These are phyloP conservation scores for Sus scrofa DNA, from an alignment of 2,113 vertebrate genomes.

Conservation along the genomic window T2T-Sscrofa CM000826.6:94481501-94482000, in stretches of 20 bases:
- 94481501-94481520: slow-evolving; percentile 52
- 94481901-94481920: slow-evolving; percentile 33
- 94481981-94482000: not conserved
- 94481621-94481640: slow-evolving; percentile 15
- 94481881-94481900: slow-evolving; percentile 14
- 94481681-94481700: slow-evolving; percentile 6
- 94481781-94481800: no score
- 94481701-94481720: slow-evolving; percentile 45
- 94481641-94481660: slow-evolving; percentile 27
- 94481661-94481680: not conserved
- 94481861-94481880: no score
- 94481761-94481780: not conserved
- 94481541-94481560: no score
- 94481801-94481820: no score
- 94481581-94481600: not conserved
- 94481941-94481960: not conserved
- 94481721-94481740: slow-evolving; percentile 44
- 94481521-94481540: slow-evolving; percentile 7
- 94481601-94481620: not conserved
- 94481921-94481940: slow-evolving; percentile 44
- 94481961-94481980: slow-evolving; percentile 18
- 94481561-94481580: not conserved
- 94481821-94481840: no score
- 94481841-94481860: no score
- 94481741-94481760: slow-evolving; percentile 16